phyloP scores from a whole-genome alignment of 2,113 vertebrate species.

The Callithrix jacchus region DNA sequence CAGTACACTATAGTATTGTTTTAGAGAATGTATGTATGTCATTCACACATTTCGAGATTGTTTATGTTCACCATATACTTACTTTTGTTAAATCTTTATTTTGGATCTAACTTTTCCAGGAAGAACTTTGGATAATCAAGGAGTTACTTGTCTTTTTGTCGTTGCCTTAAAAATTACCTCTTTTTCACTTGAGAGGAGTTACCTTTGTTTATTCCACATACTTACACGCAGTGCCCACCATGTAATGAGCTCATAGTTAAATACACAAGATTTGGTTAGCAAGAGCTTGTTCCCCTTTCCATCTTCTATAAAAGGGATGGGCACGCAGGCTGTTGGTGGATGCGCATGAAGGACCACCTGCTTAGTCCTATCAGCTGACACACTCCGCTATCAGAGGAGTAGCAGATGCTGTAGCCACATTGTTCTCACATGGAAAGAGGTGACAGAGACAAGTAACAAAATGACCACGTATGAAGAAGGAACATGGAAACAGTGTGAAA shows the following conservation, averaged over 20 bases:
- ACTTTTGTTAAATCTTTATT: not conserved
- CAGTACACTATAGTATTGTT: not conserved
- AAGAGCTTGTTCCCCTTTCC: not conserved
- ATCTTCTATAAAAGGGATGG: not conserved
- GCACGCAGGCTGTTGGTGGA: not conserved
- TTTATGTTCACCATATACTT: not conserved
- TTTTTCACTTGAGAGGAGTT: not conserved
- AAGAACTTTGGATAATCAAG: not conserved
- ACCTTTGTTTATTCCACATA: not conserved
- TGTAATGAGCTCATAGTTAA: not conserved
- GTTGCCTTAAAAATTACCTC: not conserved
- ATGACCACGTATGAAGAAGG: not conserved
- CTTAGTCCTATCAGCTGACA: not conserved
- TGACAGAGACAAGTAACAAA: not conserved
- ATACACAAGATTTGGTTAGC: not conserved
- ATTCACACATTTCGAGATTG: not conserved
- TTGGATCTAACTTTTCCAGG: not conserved
- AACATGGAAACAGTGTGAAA: not conserved
- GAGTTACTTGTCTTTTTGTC: not conserved
- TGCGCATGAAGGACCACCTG: not conserved
- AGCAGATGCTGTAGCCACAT: not conserved
- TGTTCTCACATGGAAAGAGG: not conserved
- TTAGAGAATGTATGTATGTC: not conserved
- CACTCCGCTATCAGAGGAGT: not conserved
- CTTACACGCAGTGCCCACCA: not conserved